Evolutionary conservation across 1,140 invertebrate genomes (phyloP).

Genomic region (Camponotus floridanus): DNA sequence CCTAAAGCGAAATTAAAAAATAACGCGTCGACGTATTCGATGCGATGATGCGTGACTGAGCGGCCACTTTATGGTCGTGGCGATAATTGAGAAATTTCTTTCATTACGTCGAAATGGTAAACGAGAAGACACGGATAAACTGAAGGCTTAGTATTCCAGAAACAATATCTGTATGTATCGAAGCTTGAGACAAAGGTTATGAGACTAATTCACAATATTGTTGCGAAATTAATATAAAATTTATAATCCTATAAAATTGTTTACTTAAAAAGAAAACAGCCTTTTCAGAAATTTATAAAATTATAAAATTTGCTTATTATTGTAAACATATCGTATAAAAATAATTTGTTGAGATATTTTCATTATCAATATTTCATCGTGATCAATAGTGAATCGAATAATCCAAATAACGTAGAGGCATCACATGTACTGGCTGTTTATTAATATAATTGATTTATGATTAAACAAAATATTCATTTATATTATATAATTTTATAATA

Average conservation of each 20-base stretch:
- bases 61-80: constrained; percentile 49
- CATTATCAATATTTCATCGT: too few relatives aligned
- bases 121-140: constrained; percentile 21
- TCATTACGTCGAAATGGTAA: constrained; percentile 38
- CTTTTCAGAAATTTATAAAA: too few relatives aligned
- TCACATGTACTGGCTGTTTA: too few relatives aligned
- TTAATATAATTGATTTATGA: too few relatives aligned
- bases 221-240: background rate
- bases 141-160: constrained; percentile 11
- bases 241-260: background rate
- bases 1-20: constrained; percentile 73
- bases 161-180: background rate
- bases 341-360: too few relatives aligned
- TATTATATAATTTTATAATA: background rate
- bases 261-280: too few relatives aligned
- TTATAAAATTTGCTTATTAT: too few relatives aligned
- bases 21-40: constrained; percentile 73
- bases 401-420: too few relatives aligned
- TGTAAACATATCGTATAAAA: too few relatives aligned
- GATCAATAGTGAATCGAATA: too few relatives aligned
- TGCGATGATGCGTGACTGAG: constrained; percentile 47
- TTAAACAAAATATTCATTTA: too few relatives aligned
- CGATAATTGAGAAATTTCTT: constrained; percentile 66
- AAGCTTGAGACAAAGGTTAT: background rate
- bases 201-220: background rate